Evolutionary conservation across 2,888 invertebrate species (phyloP), one percentile per base, ranked within the genome.

Genomic region (Meandrusa payeni): DNA sequence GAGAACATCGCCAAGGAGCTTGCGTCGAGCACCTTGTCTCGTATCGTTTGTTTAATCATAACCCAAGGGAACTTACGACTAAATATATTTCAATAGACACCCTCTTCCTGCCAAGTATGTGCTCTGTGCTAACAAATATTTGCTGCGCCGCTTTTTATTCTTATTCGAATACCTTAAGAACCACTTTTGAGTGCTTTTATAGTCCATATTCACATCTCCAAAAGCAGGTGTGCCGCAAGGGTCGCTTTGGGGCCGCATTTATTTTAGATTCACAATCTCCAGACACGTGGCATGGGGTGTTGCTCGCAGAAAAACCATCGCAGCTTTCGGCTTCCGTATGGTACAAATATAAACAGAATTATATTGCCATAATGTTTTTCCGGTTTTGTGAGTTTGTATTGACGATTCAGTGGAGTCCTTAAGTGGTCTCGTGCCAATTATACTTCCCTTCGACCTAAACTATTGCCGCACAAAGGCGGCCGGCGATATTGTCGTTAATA

Each of bases 41-140:
- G 54, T 80, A 81, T 81, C 79, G 75, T 79, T 78, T 79, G 73
- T 78, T 78, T 68, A 71, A 82, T 81, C 83, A 79, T 76, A 70
- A 71, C 73, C 69, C 69, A 57, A 75, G 77, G 78, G 76, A 78
- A 79, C 76, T 72, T 77, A 68, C 66, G 72, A 82, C 86, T 86
- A 83, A 85, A 86, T 85, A 86, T 86, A 87, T 80, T 80, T 77
- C 77, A 76, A 79, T 79, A 74, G 73, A 81, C 83, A 81, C 87
- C 86, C 86, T 86, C 86, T 83, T 86, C 85, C 87, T 85, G 83
- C 80, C 80, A 79, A 83, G 85, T 80, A 79, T 80, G 73, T 69
- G 68, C 66, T 60, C 63, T 58, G 52, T 55, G 62, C 64, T 64
- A 63, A 73, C 73, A 63, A 71, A 32, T 36, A 46, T 46, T 50